Base-by-base conservation (phyloP, 1,140 invertebrate genomes). In the Stenopsyche tienmushanensis region DNA sequence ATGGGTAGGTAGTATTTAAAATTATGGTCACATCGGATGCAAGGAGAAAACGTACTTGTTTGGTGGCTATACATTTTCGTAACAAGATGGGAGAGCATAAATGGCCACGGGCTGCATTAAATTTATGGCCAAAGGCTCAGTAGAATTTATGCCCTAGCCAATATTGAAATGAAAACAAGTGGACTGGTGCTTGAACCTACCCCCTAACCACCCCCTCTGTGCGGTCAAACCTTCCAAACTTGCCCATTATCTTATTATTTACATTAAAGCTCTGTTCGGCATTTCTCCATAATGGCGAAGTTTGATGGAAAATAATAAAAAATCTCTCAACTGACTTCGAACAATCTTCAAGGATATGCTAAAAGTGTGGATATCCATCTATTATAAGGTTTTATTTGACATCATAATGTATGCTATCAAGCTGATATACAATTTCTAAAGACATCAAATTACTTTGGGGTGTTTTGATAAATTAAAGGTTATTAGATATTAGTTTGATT, bases 151-250 rank as follows among this genome's bases (percentile, higher is more conserved):
- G 50, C 15, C 42, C 23, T 15, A 49, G 50, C 67, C 67, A 62
- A 69, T 69, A 65, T 65, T 26, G 62, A 57, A 53, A 69, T 65
- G 57, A 69, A 65, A 69, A 64, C 54, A 53, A 64, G 62, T 65
- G 54, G 67, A 53, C 67, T n/a, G n/a, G n/a, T n/a, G n/a, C n/a
- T n/a, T n/a, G 26, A 3, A 13, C 23, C 18, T 10, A 10, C 59
- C 59, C 50, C 24, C 50, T 7, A 53, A 18, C 50, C 24, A 47
- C 44, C 44, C 44, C 44, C 44, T 8, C 17, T 20, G 44, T 47
- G 44, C 44, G 44, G 44, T 47, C 44, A 47, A 47, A 47, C 44
- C 44, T 47, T 7, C 3, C 44, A 47, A 47, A 47, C 44, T 47
- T 47, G 44, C 17, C 44, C 44, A 47, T 47, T 47, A 47, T 47